phyloP scores from a whole-genome alignment of 2,888 invertebrate genomes.

The Timema cristinae region DNA sequence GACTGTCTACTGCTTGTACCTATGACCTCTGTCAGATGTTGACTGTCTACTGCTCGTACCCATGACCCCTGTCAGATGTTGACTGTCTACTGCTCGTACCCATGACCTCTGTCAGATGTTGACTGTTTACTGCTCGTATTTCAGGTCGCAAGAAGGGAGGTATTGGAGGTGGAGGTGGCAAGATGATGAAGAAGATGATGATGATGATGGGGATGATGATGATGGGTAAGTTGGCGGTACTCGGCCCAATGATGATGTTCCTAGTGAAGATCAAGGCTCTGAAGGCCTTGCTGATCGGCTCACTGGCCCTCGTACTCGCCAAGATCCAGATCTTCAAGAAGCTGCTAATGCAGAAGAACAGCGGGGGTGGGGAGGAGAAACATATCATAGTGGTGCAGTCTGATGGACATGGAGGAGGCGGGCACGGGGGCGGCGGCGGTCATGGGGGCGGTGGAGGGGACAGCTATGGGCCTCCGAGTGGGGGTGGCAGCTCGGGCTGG shows the following conservation, averaged over 20 bases:
- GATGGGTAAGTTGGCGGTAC: conserved; percentile 56
- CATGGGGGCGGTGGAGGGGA: conserved; percentile 28
- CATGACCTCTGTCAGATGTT: background rate
- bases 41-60: background rate
- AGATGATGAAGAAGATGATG: conserved; percentile 56
- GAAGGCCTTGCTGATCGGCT: conserved; percentile 37
- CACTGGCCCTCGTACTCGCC: conserved; percentile 36
- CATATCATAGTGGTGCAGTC: conserved; percentile 37
- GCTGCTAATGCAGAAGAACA: conserved; percentile 30
- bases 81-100: too few relatives aligned
- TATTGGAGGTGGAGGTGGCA: conserved; percentile 31
- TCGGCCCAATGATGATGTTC: conserved; percentile 58
- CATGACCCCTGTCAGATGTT: too few relatives aligned
- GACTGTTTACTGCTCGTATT: conserved; percentile 19
- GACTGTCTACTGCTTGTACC: too few relatives aligned
- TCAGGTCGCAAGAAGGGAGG: conserved; percentile 36
- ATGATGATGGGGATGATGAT: conserved; percentile 60
- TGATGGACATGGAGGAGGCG: conserved; percentile 24
- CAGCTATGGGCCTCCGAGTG: conserved; percentile 28
- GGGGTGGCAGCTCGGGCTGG: conserved; percentile 30
- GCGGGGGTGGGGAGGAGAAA: conserved; percentile 34
- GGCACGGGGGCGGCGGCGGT: conserved; percentile 33
- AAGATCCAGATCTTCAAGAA: conserved; percentile 36
- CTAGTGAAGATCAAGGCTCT: conserved; percentile 51
- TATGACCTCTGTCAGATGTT: background rate